phyloP scores from a whole-genome alignment of 1,140 invertebrate species.

The Paramacrobiotus metropolitanus region DNA sequence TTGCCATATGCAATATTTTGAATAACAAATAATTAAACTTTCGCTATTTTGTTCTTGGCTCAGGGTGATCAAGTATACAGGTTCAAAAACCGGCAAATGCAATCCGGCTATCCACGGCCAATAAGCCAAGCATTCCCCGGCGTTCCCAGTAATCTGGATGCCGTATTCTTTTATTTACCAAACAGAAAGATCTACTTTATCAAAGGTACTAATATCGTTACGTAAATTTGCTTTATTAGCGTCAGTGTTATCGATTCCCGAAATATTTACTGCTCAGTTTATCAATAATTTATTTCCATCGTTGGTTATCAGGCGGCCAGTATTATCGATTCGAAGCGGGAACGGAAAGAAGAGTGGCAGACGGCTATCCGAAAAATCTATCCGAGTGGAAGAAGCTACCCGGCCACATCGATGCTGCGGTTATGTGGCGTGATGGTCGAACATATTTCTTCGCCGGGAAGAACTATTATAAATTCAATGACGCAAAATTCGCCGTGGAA shows the following conservation, averaged over 20 bases:
- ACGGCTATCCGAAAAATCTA: conserved; percentile 61
- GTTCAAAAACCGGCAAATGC: conserved; percentile 42
- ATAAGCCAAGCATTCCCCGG: conserved; percentile 5
- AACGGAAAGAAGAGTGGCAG: conserved; percentile 56
- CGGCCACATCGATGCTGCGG: conserved; percentile 55
- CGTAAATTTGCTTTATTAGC: not conserved
- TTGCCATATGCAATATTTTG: conserved; percentile 5
- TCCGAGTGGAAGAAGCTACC: conserved; percentile 76
- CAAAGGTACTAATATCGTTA: conserved; percentile 22
- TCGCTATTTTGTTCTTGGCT: conserved; percentile 11
- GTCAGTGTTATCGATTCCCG: too few species aligned
- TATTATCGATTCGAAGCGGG: conserved; percentile 45
- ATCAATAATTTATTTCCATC: too few species aligned
- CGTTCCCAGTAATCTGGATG: not conserved
- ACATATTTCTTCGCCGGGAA: conserved; percentile 86
- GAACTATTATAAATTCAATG: conserved; percentile 76
- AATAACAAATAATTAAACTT: not conserved
- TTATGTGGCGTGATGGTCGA: conserved; percentile 71
- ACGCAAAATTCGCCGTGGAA: conserved; percentile 53
- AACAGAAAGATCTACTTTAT: conserved; percentile 29
- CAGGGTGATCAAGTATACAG: conserved; percentile 72
- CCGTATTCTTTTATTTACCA: not conserved
- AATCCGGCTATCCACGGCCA: conserved; percentile 5
- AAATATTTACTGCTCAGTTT: conserved; percentile 1
- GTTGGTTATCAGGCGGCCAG: conserved; percentile 30